Percentiles rank a stretch among this genome's conserved stretches.
Conservation (phyloP, 2,888 invertebrate genomes). For the Pyrrhosoma nymphula region DNA sequence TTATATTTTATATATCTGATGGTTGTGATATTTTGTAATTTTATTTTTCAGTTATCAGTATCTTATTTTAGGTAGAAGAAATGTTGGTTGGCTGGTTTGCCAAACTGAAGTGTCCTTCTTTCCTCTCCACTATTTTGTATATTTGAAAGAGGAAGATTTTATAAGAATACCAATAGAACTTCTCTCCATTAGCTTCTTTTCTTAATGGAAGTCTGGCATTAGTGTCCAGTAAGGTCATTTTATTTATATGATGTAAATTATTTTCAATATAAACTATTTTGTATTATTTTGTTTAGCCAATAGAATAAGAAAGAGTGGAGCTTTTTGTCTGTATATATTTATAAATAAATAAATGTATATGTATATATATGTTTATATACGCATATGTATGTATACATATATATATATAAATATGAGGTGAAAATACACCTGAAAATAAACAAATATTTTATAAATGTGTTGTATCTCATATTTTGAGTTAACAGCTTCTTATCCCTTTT, state of each 20-base stretch:
- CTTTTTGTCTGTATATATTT: constrained; percentile 63
- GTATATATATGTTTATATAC: constrained; percentile 47
- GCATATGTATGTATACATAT: constrained; percentile 64
- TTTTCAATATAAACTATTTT: constrained; percentile 66
- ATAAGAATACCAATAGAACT: constrained; percentile 68
- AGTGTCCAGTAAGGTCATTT: constrained; percentile 50
- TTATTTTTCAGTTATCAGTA: constrained; percentile 68
- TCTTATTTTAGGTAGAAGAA: constrained; percentile 67
- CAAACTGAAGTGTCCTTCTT: constrained; percentile 71
- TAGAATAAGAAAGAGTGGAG: constrained; percentile 58
- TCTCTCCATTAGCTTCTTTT: constrained; percentile 54
- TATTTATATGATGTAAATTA: constrained; percentile 67
- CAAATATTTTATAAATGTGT: constrained; percentile 70
- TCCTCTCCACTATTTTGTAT: constrained; percentile 71
- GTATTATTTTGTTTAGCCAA: constrained; percentile 59
- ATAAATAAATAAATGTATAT: constrained; percentile 59
- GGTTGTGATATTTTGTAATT: constrained; percentile 67
- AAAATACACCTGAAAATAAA: constrained; percentile 71
- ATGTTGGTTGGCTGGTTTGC: constrained; percentile 68
- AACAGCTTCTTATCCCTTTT: constrained; percentile 31
- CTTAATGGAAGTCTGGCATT: constrained; percentile 42
- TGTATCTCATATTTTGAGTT: constrained; percentile 71
- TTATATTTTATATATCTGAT: constrained; percentile 61
- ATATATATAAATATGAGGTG: constrained; percentile 70
- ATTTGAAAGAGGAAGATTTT: constrained; percentile 69